Evolutionary conservation across 2,888 invertebrate species (phyloP).

Genomic region (Chrysomela aeneicollis): DNA sequence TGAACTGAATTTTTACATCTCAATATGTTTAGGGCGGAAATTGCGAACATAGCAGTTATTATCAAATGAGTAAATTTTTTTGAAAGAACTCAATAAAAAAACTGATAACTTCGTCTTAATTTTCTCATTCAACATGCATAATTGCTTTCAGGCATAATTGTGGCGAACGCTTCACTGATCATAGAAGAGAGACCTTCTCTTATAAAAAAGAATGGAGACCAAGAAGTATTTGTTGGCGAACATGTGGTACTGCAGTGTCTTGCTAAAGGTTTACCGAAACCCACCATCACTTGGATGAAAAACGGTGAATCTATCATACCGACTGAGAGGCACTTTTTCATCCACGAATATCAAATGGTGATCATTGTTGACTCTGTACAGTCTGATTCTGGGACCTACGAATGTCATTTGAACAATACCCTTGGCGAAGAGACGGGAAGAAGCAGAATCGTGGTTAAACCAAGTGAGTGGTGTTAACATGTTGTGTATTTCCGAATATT

Average conservation of each 20-base stretch:
- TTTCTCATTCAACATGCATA: too few relatives aligned
- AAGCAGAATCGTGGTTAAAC: constrained; percentile 75
- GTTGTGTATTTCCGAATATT: background rate
- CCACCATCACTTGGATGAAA: constrained; percentile 84
- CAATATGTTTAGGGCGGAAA: too few relatives aligned
- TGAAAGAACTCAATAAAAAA: too few relatives aligned
- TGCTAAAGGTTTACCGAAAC: constrained; percentile 84
- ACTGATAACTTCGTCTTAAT: too few relatives aligned
- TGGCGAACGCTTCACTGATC: constrained; percentile 85
- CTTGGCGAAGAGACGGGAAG: constrained; percentile 79
- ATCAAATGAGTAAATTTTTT: too few relatives aligned
- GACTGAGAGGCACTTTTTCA: constrained; percentile 85
- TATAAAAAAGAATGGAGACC: constrained; percentile 84
- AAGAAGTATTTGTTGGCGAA: constrained; percentile 81
- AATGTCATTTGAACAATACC: constrained; percentile 89
- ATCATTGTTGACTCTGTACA: constrained; percentile 83
- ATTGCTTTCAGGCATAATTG: constrained; percentile 63
- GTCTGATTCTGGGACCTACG: constrained; percentile 85
- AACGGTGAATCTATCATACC: constrained; percentile 76
- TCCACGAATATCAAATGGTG: constrained; percentile 85
- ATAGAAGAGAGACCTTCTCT: constrained; percentile 89
- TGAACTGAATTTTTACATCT: too few relatives aligned
- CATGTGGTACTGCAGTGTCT: constrained; percentile 89
- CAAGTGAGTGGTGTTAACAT: constrained; percentile 54
- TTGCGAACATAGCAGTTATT: too few relatives aligned